phyloP scores from a whole-genome alignment of 1,140 invertebrate species.

The Tribolium madens region DNA sequence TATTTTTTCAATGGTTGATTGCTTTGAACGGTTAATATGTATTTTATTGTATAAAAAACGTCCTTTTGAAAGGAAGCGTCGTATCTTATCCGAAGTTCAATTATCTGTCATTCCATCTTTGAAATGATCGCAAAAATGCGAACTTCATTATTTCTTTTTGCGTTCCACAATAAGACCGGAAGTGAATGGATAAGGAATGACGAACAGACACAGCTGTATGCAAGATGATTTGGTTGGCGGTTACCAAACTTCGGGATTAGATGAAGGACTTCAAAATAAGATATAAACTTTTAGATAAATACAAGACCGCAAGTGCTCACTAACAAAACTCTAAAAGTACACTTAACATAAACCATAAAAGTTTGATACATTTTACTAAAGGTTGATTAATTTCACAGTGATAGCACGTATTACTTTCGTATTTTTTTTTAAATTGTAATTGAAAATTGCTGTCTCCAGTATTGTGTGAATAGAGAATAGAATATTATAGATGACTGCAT shows the following conservation, averaged over 20 bases:
- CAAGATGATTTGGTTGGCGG: conserved; percentile 24
- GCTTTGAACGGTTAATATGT: background rate
- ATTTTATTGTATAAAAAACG: background rate
- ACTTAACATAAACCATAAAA: background rate
- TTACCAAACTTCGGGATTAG: conserved; percentile 16
- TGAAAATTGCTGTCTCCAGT: conserved; percentile 11
- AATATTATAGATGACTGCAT: conserved; percentile 21
- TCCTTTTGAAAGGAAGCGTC: background rate
- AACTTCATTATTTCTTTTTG: conserved; percentile 15
- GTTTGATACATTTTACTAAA: background rate
- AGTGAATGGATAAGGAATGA: conserved; percentile 13
- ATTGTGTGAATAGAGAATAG: conserved; percentile 10
- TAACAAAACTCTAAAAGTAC: background rate
- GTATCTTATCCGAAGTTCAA: background rate
- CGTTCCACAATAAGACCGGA: background rate
- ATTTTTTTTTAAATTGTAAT: conserved; percentile 8
- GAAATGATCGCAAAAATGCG: background rate
- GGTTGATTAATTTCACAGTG: background rate
- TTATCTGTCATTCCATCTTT: conserved; percentile 7
- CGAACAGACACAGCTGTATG: conserved; percentile 25
- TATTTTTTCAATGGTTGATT: background rate
- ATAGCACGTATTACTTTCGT: background rate
- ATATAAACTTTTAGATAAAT: conserved; percentile 23
- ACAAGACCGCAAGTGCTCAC: background rate
- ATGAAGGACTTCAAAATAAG: conserved; percentile 24